These are phyloP conservation scores for Pipistrellus pipistrellus DNA, from an alignment of 2,797 vertebrate species.

Conservation along the genomic window DNA sequence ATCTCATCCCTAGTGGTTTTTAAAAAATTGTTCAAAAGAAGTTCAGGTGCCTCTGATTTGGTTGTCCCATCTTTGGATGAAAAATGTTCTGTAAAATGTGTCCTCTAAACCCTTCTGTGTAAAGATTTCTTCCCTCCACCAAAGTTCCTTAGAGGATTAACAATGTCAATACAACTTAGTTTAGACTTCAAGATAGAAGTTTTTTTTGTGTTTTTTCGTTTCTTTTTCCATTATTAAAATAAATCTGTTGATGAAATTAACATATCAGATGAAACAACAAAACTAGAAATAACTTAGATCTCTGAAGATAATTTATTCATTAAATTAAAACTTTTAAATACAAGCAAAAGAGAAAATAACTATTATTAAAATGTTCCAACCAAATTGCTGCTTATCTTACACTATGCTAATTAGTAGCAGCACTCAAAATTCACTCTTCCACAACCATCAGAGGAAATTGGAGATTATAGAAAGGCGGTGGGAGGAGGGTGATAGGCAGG, in stretches of 20 bases:
- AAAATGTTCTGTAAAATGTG: neutral
- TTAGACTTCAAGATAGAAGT: conserved; percentile 77
- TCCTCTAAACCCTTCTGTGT: neutral
- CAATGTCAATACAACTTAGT: neutral
- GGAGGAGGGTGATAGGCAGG: neutral
- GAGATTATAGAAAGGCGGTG: conserved; percentile 66
- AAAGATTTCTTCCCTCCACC: neutral
- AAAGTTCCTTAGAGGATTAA: conserved; percentile 56
- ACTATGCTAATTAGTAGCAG: conserved; percentile 84
- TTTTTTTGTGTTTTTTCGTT: conserved; percentile 30
- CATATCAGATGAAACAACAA: conserved; percentile 85
- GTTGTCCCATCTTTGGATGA: neutral
- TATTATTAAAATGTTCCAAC: conserved; percentile 87
- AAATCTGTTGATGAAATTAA: conserved; percentile 83
- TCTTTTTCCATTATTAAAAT: conserved; percentile 79
- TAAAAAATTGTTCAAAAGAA: conserved; percentile 41
- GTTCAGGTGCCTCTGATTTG: conserved; percentile 26
- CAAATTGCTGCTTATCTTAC: conserved; percentile 86
- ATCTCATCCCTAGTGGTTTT: neutral
- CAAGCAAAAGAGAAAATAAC: conserved; percentile 86
- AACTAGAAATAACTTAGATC: conserved; percentile 86
- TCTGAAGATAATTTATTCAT: conserved; percentile 86
- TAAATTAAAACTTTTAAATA: conserved; percentile 86
- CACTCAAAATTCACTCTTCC: conserved; percentile 80
- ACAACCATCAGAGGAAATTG: conserved; percentile 75